phyloP scores from a whole-genome alignment of 2,888 invertebrate species.

The Dermolepida albohirtum region DNA sequence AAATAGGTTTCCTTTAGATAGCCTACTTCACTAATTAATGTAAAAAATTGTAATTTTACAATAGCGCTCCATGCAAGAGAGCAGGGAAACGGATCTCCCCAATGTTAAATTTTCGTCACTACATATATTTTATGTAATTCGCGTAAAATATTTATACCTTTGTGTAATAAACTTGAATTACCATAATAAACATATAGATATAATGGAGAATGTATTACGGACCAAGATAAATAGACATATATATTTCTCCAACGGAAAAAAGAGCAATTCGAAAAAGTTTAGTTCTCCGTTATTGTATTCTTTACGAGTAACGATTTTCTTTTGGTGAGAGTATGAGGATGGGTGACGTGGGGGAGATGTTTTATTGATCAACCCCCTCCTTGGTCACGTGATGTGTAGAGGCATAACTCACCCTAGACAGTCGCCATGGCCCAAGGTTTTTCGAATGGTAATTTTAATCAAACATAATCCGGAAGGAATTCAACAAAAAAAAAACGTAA shows the following conservation, averaged over 20 bases:
- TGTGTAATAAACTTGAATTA: background rate
- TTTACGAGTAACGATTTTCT: conserved; percentile 65
- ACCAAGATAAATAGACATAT: conserved; percentile 15
- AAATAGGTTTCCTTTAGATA: too few species aligned
- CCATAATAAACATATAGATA: conserved; percentile 14
- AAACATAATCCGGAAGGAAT: conserved; percentile 36
- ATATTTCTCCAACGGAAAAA: conserved; percentile 17
- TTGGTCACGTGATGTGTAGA: conserved; percentile 64
- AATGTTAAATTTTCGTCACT: background rate
- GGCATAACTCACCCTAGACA: conserved; percentile 64
- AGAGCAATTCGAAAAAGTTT: conserved; percentile 38
- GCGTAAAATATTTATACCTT: conserved; percentile 2
- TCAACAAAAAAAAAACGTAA: conserved; percentile 15
- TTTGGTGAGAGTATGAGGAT: conserved; percentile 59
- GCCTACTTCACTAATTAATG: too few species aligned
- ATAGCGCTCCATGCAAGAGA: too few species aligned
- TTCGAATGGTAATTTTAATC: conserved; percentile 42
- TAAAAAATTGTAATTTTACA: too few species aligned
- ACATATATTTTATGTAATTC: background rate
- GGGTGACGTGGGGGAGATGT: conserved; percentile 65
- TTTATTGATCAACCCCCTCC: conserved; percentile 70
- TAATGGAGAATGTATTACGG: background rate
- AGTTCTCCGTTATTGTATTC: conserved; percentile 59
- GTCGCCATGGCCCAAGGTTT: conserved; percentile 49
- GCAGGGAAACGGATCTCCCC: too few species aligned